These are phyloP conservation scores for Autographa pulchrina DNA, from an alignment of 2,888 invertebrate species.

Conservation along the genomic window DNA sequence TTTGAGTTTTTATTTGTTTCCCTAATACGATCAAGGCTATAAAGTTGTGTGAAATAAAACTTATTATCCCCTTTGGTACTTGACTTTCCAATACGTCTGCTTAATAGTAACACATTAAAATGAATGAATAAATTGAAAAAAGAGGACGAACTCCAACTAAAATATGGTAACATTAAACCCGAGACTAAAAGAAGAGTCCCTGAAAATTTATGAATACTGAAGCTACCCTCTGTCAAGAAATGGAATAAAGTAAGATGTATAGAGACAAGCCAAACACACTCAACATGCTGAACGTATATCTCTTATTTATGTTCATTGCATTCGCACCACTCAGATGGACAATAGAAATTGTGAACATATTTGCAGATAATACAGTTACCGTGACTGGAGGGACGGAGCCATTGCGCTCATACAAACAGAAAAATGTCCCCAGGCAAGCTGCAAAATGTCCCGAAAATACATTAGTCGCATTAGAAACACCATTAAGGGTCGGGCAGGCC, in stretches of 20 bases:
- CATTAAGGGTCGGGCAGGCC: conserved; percentile 85
- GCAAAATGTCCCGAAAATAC: conserved; percentile 89
- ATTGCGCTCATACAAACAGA: conserved; percentile 84
- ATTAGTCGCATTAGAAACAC: conserved; percentile 88
- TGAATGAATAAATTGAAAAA: background rate
- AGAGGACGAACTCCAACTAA: background rate
- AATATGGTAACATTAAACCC: conserved; percentile 4
- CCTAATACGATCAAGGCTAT: conserved; percentile 70
- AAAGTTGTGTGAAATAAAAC: conserved; percentile 65
- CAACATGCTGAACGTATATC: conserved; percentile 68
- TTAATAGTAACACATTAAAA: conserved; percentile 10
- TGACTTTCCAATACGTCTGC: conserved; percentile 29
- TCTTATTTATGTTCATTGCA: conserved; percentile 86
- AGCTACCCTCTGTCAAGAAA: conserved; percentile 50
- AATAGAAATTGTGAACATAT: conserved; percentile 89
- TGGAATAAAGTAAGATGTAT: conserved; percentile 69
- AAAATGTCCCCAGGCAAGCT: conserved; percentile 88
- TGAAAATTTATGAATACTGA: conserved; percentile 54
- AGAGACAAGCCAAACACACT: conserved; percentile 64
- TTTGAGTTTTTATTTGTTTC: conserved; percentile 74
- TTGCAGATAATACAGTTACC: conserved; percentile 88
- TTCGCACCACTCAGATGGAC: conserved; percentile 82
- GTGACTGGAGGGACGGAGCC: conserved; percentile 75
- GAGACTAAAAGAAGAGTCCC: conserved; percentile 22
- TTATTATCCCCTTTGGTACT: conserved; percentile 57